Percentiles rank a stretch among this genome's conserved stretches.
Conservation (phyloP, 1,140 invertebrate species). For the Fopius arisanus region DNA sequence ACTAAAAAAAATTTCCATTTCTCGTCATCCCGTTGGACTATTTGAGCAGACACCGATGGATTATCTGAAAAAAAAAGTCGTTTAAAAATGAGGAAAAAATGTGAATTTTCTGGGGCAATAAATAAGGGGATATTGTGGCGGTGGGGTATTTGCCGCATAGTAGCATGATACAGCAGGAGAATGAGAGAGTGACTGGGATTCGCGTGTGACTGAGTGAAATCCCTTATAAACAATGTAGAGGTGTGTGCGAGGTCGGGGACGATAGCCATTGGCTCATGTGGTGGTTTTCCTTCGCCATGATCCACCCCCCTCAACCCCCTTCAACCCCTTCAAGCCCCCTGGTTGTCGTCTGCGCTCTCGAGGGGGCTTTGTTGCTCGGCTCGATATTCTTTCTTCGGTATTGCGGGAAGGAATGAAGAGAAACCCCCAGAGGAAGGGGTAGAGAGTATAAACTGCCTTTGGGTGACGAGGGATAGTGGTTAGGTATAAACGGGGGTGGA, state of each 20-base stretch:
- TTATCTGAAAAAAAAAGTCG: no score
- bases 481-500: slow-evolving; percentile 26
- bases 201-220: background rate
- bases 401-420: background rate
- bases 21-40: no score
- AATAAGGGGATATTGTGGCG: slow-evolving; percentile 29
- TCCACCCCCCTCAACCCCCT: background rate
- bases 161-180: background rate
- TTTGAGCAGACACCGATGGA: no score
- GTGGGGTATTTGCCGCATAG: slow-evolving; percentile 21
- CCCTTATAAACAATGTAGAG: slow-evolving; percentile 5
- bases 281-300: background rate
- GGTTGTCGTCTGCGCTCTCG: background rate
- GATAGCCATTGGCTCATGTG: slow-evolving; percentile 5
- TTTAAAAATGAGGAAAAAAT: no score
- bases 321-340: background rate
- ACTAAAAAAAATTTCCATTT: no score
- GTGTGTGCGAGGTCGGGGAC: background rate
- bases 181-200: background rate
- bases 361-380: background rate
- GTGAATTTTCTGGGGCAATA: no score
- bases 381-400: slow-evolving; percentile 9
- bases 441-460: background rate
- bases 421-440: background rate
- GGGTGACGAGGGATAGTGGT: slow-evolving; percentile 21